Evolutionary conservation across 2,888 invertebrate species (phyloP), one percentile per base, ranked within the genome.

Genomic region (Ypsolopha sequella): DNA sequence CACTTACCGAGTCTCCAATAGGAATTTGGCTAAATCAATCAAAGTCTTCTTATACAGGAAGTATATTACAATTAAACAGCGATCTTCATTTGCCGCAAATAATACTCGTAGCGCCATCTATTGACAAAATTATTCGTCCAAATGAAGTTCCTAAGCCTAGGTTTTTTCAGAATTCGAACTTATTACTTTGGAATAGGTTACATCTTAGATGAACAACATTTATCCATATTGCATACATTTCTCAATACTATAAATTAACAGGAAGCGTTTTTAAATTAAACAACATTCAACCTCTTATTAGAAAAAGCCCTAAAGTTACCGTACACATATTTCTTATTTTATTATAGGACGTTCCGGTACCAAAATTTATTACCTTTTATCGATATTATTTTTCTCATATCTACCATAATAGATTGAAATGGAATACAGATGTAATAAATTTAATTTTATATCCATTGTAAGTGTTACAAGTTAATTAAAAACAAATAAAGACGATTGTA

Each of bases 401-500:
- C 35, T 53, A 53, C 48, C 34, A 34, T 50, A 54, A 59, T 48
- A 47, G 53, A 57, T 54, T 60, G 50, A 53, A 59, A 57, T 51
- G 53, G 50, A 53, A 57, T 51, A 53, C 52, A n/a, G 13, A 24
- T 7, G 48, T 14, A 48, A 36, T 48, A 14, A 36, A 48, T 48
- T 36, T 4, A n/a, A 14, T 48, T 48, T 39, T 51, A 52, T 53
- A 51, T 51, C 52, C 52, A 51, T 50, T 49, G 47, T 45, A 53
- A 41, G 43, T 36, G 11, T 36, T 36, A 36, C 34, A 45, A 57
- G 56, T 56, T 59, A 60, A 62, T 59, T 57, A 58, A 59, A 59
- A 55, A 50, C 55, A 60, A 60, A 62, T 55, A 59, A 48, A 53
- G 45, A 14, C 43, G 51, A 56, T 58, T 54, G 36, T 66, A 65